phyloP scores from a whole-genome alignment of 2,113 vertebrate genomes.

The Tor tambroides region DNA sequence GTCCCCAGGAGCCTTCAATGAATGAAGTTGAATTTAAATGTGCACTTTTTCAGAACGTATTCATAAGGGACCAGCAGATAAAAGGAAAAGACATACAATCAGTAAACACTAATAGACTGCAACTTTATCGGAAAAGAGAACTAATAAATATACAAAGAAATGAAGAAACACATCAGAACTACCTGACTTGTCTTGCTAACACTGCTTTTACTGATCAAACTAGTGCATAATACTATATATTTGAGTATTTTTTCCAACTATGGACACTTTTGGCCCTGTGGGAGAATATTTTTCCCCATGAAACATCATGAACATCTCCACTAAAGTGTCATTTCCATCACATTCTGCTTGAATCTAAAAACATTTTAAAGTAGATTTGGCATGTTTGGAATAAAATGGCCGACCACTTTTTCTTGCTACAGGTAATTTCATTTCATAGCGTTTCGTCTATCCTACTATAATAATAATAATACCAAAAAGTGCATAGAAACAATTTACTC shows the following conservation, averaged over 20 bases:
- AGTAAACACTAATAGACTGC: conserved; percentile 3
- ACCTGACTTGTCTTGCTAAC: not conserved
- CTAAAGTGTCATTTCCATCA: not conserved
- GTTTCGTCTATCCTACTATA: too few species aligned
- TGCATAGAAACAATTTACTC: too few species aligned
- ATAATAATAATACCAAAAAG: too few species aligned
- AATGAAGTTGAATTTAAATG: conserved; percentile 2
- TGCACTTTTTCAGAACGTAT: not conserved
- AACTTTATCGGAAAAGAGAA: not conserved
- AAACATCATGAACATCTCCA: not conserved
- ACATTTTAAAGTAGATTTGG: not conserved
- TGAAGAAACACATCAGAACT: not conserved
- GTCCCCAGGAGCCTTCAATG: not conserved
- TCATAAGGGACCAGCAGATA: conserved; percentile 1
- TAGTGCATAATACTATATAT: not conserved
- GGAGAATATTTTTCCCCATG: too few species aligned
- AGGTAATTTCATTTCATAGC: too few species aligned
- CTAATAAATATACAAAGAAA: not conserved
- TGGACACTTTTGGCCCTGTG: not conserved
- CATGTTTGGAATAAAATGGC: not conserved
- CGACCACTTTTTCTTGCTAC: too few species aligned
- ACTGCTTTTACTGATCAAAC: not conserved
- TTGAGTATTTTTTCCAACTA: not conserved
- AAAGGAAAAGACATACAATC: conserved; percentile 2
- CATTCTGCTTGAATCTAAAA: not conserved